Evolutionary conservation across 2,113 vertebrate genomes (phyloP).

Genomic region (Rhea americana): DNA sequence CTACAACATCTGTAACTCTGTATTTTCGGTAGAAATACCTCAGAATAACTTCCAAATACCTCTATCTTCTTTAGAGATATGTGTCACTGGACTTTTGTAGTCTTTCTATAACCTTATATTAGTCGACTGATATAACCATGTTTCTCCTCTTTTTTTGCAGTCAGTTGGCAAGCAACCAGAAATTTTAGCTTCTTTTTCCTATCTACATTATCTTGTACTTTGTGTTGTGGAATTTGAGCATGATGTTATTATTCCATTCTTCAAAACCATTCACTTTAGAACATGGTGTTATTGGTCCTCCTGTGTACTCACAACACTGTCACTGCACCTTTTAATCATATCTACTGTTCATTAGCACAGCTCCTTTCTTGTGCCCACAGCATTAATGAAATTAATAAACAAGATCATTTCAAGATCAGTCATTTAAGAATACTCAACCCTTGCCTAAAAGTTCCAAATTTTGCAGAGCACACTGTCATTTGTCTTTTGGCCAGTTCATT

Average conservation of each 20-base stretch:
- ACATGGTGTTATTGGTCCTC: neutral
- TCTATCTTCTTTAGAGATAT: neutral
- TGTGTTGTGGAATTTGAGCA: neutral
- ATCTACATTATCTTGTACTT: neutral
- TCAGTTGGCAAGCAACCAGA: neutral
- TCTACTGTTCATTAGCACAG: neutral
- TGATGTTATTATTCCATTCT: neutral
- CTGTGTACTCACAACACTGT: neutral
- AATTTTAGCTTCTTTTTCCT: neutral
- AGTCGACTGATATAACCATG: neutral
- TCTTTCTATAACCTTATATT: neutral
- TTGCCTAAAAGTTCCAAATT: neutral
- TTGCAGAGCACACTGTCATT: rapidly evolving
- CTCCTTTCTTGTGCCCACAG: neutral
- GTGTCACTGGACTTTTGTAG: neutral
- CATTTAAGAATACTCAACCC: neutral
- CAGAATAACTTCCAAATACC: neutral
- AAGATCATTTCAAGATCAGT: neutral
- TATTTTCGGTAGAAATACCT: neutral
- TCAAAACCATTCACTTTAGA: neutral
- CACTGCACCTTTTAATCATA: neutral
- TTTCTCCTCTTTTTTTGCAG: neutral
- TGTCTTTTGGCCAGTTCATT: neutral
- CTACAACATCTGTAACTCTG: neutral
- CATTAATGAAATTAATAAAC: neutral